Evolutionary conservation across 2,888 invertebrate species (phyloP).

Genomic region (Lithodes maja): DNA sequence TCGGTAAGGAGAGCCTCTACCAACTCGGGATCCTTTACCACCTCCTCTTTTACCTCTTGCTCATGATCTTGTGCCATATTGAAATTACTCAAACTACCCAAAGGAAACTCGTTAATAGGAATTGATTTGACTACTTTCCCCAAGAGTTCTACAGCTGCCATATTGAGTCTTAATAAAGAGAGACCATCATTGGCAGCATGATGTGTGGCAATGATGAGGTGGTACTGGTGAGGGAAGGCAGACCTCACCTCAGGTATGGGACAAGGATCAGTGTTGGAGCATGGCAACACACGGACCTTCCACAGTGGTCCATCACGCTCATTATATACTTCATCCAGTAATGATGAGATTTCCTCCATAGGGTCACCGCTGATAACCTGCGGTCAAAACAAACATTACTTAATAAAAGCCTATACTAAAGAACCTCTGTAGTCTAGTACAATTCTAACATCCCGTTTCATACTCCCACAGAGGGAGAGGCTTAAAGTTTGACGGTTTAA

Average conservation of each 20-base stretch:
- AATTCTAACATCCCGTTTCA: no score
- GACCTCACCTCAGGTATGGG: not conserved
- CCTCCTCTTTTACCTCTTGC: not conserved
- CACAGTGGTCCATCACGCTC: not conserved
- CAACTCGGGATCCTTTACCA: not conserved
- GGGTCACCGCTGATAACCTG: not conserved
- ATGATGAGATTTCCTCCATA: not conserved
- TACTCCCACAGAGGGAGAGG: no score
- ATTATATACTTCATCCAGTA: not conserved
- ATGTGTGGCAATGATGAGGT: not conserved
- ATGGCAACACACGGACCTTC: not conserved
- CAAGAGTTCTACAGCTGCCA: not conserved
- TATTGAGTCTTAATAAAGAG: not conserved
- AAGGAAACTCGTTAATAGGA: not conserved
- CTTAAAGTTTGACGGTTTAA: no score
- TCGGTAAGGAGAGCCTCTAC: not conserved
- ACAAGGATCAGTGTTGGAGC: not conserved
- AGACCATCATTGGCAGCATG: not conserved
- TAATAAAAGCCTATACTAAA: no score
- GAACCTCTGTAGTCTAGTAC: no score
- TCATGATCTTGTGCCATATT: not conserved
- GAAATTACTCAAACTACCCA: not conserved
- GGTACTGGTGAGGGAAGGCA: not conserved
- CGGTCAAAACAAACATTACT: no score
- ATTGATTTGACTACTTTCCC: not conserved